Evolutionary conservation across 2,797 vertebrate species (phyloP), one percentile per base, ranked within the genome.

Genomic region (Phoeniculus purpureus): DNA sequence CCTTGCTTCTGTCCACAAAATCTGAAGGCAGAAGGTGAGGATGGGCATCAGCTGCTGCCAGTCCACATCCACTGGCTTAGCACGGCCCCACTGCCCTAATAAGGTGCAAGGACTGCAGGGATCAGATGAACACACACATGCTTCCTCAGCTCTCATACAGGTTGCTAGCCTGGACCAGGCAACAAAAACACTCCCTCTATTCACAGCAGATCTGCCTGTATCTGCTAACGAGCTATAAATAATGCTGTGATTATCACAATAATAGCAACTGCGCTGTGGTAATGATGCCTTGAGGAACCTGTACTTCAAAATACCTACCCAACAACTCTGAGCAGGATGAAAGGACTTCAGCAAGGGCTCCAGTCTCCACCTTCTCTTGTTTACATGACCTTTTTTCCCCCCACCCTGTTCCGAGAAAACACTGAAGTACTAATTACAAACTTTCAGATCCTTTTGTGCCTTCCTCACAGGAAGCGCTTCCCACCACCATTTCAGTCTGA

Each of bases 291-390:
- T 6, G 34, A 10, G 62, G 61, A 85, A 66, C 55, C 6, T 1
- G 50, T 2, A 72, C 26, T 78, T 68, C 77, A 60, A 75, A 88
- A 92, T 23, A 92, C 6, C 50, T 23, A 18, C 23, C 31, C 31
- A 31, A 55, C 15, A 7, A 56, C 60, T 40, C 40, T 0, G 2
- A 75, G 43, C 32, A 40, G 31, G 21, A 50, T 13, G 12, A 66
- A 84, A 21, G 7, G 29, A 59, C 48, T 52, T 31, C 37, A 34
- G 7, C 32, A 27, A 59, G 29, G 27, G 23, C 56, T 76, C 59
- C 48, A 59, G 40, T 29, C 9, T 16, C 0, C 31, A 50, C 19
- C 26, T 56, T 23, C 27, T 65, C 0, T 0, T 56, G 43, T 47
- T 85, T 74, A 40, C 22, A 32, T 10, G 8, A 67, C 43, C 47